phyloP scores from a whole-genome alignment of 2,888 invertebrate species.

The Oxytorus armatus region DNA sequence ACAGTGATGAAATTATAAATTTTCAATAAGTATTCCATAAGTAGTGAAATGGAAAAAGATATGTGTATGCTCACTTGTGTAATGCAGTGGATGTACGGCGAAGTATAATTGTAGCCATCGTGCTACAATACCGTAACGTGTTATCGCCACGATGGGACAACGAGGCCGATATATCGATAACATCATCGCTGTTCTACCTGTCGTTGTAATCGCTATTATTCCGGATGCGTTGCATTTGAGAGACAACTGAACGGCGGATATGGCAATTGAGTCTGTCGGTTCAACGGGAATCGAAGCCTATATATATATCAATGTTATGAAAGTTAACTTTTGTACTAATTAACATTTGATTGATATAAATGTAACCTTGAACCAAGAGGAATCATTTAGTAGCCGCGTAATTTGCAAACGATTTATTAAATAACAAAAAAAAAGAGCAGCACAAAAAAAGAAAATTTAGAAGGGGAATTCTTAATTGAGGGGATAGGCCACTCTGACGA shows the following conservation, averaged over 20 bases:
- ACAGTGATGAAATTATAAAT: neutral
- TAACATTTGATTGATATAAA: neutral
- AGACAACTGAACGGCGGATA: constrained; percentile 91
- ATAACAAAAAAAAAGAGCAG: no score
- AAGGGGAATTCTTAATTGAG: no score
- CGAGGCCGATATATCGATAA: constrained; percentile 89
- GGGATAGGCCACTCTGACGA: no score
- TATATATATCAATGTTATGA: constrained; percentile 15
- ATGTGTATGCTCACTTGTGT: constrained; percentile 85
- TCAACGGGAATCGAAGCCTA: constrained; percentile 87
- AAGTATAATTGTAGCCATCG: constrained; percentile 89
- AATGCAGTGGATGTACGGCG: constrained; percentile 88
- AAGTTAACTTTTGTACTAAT: neutral
- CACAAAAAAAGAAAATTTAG: no score
- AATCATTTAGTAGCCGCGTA: no score
- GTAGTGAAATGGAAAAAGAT: neutral
- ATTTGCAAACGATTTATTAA: no score
- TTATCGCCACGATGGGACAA: constrained; percentile 90
- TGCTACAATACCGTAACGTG: constrained; percentile 87
- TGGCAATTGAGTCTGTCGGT: constrained; percentile 89
- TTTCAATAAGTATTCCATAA: neutral
- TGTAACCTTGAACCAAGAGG: no score
- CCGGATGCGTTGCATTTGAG: constrained; percentile 89
- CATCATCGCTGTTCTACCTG: constrained; percentile 87
- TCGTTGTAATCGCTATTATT: constrained; percentile 89